Evolutionary conservation across 2,113 vertebrate species (phyloP).

Genomic region (Hypocryptadius cinnamomeus): DNA sequence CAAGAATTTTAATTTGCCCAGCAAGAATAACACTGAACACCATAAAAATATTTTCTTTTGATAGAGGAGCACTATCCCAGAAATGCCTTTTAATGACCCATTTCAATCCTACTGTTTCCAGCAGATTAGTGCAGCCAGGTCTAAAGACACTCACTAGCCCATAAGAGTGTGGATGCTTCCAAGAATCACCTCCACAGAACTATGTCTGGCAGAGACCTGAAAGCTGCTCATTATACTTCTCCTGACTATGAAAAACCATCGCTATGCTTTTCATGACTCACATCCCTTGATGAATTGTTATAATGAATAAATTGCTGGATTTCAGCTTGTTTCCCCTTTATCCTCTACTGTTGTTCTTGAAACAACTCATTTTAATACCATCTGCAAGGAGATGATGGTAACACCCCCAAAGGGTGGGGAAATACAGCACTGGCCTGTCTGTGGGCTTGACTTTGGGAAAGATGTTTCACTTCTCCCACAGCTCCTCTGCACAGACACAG

Average conservation of each 20-base stretch:
- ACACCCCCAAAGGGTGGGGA: not conserved
- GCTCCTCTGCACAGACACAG: not conserved
- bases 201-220: not conserved
- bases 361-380: not conserved
- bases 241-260: not conserved
- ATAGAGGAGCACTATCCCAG: not conserved
- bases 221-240: not conserved
- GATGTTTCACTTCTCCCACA: not conserved
- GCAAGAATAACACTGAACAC: not conserved
- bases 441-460: not conserved
- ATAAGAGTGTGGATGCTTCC: not conserved
- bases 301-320: not conserved
- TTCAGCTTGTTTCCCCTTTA: not conserved
- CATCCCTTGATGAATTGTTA: too few relatives aligned
- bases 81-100: not conserved
- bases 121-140: not conserved
- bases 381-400: not conserved
- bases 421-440: not conserved
- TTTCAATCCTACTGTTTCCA: not conserved
- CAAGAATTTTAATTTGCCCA: conserved; percentile 39
- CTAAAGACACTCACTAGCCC: not conserved
- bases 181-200: not conserved
- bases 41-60: conserved; percentile 10
- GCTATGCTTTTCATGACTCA: not conserved
- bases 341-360: not conserved